These are phyloP conservation scores for Deilephila elpenor DNA, from an alignment of 2,888 invertebrate genomes.

Conservation along the genomic window DNA sequence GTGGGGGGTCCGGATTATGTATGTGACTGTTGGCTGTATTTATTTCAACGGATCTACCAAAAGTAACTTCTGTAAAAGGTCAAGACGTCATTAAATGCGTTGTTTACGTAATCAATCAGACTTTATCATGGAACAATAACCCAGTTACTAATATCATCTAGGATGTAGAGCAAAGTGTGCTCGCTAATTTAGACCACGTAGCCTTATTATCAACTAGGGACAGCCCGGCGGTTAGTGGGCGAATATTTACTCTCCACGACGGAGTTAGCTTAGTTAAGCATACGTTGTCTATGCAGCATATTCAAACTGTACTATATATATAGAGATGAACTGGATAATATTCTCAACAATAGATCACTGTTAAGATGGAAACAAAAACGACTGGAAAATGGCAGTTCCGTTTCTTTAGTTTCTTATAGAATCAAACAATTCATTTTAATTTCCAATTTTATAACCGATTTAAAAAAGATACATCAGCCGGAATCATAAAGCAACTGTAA, in stretches of 20 bases:
- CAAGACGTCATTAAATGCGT: not conserved
- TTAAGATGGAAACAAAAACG: too few relatives aligned
- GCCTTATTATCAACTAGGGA: conserved; percentile 9
- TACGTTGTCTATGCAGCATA: not conserved
- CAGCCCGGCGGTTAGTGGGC: not conserved
- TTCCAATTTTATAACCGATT: too few relatives aligned
- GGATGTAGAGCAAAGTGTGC: not conserved
- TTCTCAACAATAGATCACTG: too few relatives aligned
- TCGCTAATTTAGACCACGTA: conserved; percentile 9
- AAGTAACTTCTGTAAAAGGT: not conserved
- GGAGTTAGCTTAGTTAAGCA: not conserved
- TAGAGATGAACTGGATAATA: too few relatives aligned
- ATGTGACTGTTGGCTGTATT: too few relatives aligned
- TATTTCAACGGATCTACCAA: not conserved
- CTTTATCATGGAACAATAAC: conserved; percentile 23
- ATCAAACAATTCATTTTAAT: too few relatives aligned
- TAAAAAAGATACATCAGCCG: too few relatives aligned
- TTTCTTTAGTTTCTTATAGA: too few relatives aligned
- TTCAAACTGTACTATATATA: too few relatives aligned
- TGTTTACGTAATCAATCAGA: conserved; percentile 4
- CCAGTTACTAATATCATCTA: conserved; percentile 16
- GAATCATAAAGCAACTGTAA: too few relatives aligned
- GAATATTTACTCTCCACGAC: not conserved
- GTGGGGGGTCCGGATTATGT: too few relatives aligned
- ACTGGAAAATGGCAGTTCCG: too few relatives aligned